A percentile compares a stretch with the other conserved stretches of the same genome.
phyloP scores from a whole-genome alignment of 2,888 invertebrate species.

The Drepana falcataria region DNA sequence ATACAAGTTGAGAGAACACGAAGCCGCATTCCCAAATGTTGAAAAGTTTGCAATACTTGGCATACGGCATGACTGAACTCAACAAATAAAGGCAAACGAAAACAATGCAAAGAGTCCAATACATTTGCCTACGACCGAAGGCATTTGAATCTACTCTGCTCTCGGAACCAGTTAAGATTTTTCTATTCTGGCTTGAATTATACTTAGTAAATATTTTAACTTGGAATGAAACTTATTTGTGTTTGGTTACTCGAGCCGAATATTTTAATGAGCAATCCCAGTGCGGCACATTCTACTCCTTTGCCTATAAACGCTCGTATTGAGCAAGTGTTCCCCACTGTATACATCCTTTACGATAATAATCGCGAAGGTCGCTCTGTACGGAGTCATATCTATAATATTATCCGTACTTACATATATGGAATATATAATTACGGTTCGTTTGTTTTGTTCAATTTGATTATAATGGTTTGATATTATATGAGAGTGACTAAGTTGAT shows the following conservation, averaged over 20 bases:
- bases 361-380: background rate
- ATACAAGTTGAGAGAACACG: no score
- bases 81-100: background rate
- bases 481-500: no score
- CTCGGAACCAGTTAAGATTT: no score
- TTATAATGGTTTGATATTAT: no score
- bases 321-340: background rate
- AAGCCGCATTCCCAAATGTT: no score
- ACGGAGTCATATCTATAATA: background rate
- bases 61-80: background rate
- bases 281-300: background rate
- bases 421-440: no score
- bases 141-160: no score
- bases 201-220: constrained; percentile 11
- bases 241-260: constrained; percentile 23
- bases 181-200: background rate
- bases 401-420: no score
- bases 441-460: no score
- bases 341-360: background rate
- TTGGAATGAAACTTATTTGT: constrained; percentile 18
- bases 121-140: background rate
- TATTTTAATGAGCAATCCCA: constrained; percentile 30
- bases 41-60: no score
- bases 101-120: background rate
- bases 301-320: background rate